Percentiles rank a stretch among this genome's conserved stretches.
Conservation (phyloP, 2,888 invertebrate genomes). For the Oasisia sp. region DNA sequence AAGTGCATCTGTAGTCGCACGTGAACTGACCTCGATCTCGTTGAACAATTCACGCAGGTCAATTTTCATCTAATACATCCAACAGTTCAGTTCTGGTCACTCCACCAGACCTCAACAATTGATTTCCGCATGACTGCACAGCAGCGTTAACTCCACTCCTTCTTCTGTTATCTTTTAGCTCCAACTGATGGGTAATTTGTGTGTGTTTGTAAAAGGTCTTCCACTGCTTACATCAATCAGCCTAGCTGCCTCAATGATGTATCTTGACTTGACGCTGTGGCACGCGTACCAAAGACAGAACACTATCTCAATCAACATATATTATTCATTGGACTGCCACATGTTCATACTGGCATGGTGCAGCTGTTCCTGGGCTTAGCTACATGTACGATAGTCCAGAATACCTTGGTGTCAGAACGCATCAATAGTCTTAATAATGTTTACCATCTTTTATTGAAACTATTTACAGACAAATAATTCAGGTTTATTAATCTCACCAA, state of each 20-base stretch:
- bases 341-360: background rate
- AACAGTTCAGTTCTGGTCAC: constrained; percentile 10
- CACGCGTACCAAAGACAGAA: constrained; percentile 12
- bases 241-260: background rate
- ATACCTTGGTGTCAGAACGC: background rate
- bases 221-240: background rate
- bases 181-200: background rate
- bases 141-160: background rate
- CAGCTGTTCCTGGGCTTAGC: background rate
- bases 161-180: background rate
- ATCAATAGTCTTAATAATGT: too few relatives aligned
- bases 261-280: background rate
- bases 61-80: background rate
- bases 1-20: background rate
- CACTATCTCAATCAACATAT: constrained; percentile 13
- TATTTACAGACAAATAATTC: background rate
- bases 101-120: background rate
- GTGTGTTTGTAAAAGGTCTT: background rate
- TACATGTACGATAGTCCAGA: background rate
- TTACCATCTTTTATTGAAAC: too few relatives aligned
- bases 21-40: background rate
- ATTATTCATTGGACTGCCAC: background rate
- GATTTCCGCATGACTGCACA: constrained; percentile 4
- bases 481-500: background rate
- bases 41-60: background rate